Evolutionary conservation across 2,888 invertebrate genomes (phyloP).

Genomic region (Dicycla oo): DNA sequence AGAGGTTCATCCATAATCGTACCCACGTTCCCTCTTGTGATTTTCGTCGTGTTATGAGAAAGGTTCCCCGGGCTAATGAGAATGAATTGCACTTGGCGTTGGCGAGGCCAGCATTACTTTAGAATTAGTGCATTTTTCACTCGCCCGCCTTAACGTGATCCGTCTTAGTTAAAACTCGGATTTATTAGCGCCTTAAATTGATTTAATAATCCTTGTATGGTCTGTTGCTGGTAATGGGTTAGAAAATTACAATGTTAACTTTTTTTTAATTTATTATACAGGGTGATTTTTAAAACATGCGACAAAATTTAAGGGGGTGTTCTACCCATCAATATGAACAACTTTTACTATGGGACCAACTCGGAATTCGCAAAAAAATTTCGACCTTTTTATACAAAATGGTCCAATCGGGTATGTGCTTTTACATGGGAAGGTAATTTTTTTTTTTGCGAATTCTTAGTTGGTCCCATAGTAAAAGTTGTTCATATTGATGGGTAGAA

Average conservation of each 20-base stretch:
- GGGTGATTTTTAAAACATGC: too few species aligned
- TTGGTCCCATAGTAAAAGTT: too few species aligned
- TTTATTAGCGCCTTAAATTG: constrained; percentile 78
- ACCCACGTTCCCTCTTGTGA: constrained; percentile 66
- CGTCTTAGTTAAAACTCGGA: constrained; percentile 81
- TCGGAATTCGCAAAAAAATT: too few species aligned
- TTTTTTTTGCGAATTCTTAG: too few species aligned
- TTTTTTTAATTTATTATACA: background rate
- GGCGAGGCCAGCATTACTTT: constrained; percentile 77
- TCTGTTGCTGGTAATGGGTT: constrained; percentile 16
- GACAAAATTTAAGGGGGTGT: too few species aligned
- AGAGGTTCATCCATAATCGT: constrained; percentile 52
- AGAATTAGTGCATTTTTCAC: constrained; percentile 87
- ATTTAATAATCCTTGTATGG: constrained; percentile 67
- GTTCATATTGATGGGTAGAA: too few species aligned
- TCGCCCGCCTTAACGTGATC: constrained; percentile 78
- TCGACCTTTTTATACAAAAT: too few species aligned
- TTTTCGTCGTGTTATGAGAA: constrained; percentile 82
- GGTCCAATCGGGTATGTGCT: too few species aligned
- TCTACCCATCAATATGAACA: too few species aligned
- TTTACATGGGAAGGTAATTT: too few species aligned
- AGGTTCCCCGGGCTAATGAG: constrained; percentile 84
- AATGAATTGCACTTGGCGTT: constrained; percentile 84
- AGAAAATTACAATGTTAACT: background rate
- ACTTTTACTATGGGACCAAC: too few species aligned